Evolutionary conservation across 2,888 invertebrate species (phyloP).

Genomic region (Apodemia duryi): DNA sequence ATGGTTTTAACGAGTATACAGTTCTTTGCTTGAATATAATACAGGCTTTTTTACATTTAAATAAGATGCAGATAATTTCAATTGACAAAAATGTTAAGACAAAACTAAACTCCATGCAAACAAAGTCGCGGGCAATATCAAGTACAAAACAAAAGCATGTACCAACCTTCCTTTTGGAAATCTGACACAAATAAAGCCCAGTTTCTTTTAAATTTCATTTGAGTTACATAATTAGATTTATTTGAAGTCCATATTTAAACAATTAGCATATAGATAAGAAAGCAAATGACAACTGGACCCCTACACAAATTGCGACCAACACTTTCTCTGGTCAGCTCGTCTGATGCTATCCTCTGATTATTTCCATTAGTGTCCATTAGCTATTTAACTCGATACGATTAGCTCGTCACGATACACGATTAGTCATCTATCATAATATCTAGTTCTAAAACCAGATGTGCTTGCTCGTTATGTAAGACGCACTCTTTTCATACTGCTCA

Average conservation of each 20-base stretch:
- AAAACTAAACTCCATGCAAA: no score
- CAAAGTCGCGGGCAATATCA: no score
- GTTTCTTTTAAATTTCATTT: not conserved
- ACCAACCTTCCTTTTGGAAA: no score
- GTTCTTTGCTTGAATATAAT: no score
- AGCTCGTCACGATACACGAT: constrained; percentile 62
- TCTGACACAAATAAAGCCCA: not conserved
- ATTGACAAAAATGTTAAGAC: no score
- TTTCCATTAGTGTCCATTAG: constrained; percentile 76
- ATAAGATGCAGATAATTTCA: no score
- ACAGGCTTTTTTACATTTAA: no score
- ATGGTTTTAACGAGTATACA: no score
- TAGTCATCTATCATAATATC: constrained; percentile 56
- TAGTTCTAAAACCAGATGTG: constrained; percentile 16
- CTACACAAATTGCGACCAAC: constrained; percentile 16
- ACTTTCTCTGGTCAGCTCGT: constrained; percentile 45
- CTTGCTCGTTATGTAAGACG: constrained; percentile 1
- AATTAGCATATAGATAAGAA: constrained; percentile 15
- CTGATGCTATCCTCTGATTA: constrained; percentile 69
- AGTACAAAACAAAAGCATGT: no score
- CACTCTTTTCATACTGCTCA: not conserved
- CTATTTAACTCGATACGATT: constrained; percentile 74
- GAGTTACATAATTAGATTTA: constrained; percentile 10
- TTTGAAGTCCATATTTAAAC: constrained; percentile 12
- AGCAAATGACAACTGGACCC: constrained; percentile 6